These are phyloP conservation scores for Drosophila mulleri DNA, from an alignment of 2,888 invertebrate species.

Conservation along the genomic window DNA sequence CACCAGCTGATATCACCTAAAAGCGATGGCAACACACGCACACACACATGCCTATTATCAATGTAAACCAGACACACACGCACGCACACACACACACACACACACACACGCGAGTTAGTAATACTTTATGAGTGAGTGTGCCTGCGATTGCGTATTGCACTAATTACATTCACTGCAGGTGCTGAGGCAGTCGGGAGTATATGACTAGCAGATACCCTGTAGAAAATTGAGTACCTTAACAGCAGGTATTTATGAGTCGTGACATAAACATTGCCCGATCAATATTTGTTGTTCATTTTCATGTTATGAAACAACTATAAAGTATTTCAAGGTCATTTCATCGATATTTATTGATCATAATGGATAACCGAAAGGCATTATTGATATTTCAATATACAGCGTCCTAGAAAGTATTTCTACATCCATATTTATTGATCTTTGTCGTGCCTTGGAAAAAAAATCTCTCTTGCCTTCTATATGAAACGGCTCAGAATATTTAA, in stretches of 20 bases:
- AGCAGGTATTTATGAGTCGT: too few species aligned
- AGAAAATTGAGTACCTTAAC: too few species aligned
- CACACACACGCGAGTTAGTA: conserved; percentile 3
- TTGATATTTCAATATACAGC: not conserved
- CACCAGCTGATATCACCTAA: conserved; percentile 43
- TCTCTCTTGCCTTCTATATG: too few species aligned
- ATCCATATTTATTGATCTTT: too few species aligned
- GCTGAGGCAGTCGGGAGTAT: conserved; percentile 18
- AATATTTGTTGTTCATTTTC: not conserved
- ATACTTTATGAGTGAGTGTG: conserved; percentile 16
- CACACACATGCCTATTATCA: conserved; percentile 50
- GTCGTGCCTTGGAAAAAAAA: too few species aligned
- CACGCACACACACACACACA: too few species aligned
- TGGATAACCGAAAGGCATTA: too few species aligned
- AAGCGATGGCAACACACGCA: conserved; percentile 26
- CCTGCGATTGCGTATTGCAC: conserved; percentile 51
- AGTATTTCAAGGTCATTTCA: too few species aligned
- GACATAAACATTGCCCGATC: not conserved
- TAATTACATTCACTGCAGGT: conserved; percentile 25
- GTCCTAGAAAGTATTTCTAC: too few species aligned
- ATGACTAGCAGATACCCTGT: not conserved
- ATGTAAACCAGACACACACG: conserved; percentile 60
- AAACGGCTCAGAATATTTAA: not conserved
- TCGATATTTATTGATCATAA: too few species aligned
- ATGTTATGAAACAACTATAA: too few species aligned